These are phyloP conservation scores for Rana temporaria DNA, from an alignment of 2,113 vertebrate species.

Conservation along the genomic window DNA sequence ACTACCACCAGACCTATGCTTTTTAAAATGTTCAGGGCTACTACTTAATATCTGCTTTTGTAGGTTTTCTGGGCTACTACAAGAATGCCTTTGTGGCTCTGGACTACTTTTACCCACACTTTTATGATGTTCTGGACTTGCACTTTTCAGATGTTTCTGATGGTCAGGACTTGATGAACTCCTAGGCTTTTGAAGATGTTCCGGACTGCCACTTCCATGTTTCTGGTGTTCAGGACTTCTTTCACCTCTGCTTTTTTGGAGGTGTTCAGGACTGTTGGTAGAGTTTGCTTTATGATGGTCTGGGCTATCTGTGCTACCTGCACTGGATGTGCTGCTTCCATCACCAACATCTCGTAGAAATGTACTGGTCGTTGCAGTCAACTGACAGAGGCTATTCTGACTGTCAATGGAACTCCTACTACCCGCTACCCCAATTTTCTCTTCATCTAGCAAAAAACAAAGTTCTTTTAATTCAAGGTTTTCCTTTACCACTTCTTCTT, in stretches of 20 bases:
- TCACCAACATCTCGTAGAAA: constrained; percentile 89
- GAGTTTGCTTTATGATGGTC: constrained; percentile 79
- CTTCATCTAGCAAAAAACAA: constrained; percentile 92
- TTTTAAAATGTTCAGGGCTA: constrained; percentile 86
- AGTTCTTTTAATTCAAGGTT: constrained; percentile 94
- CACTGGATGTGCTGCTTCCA: constrained; percentile 93
- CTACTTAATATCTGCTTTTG: constrained; percentile 78
- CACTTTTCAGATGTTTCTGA: constrained; percentile 77
- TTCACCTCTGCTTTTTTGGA: constrained; percentile 78
- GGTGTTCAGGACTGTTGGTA: constrained; percentile 77
- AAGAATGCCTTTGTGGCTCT: constrained; percentile 75
- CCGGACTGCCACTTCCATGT: constrained; percentile 83
- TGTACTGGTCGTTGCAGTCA: constrained; percentile 69
- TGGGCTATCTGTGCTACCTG: constrained; percentile 80
- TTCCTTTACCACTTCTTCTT: constrained; percentile 90
- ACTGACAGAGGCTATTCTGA: constrained; percentile 87
- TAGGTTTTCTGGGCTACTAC: constrained; percentile 77
- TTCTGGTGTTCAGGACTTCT: constrained; percentile 82
- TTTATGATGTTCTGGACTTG: constrained; percentile 85
- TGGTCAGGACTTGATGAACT: constrained; percentile 78
- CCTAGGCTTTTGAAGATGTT: constrained; percentile 80
- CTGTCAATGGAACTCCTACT: constrained; percentile 91
- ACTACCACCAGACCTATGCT: constrained; percentile 79
- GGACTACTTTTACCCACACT: constrained; percentile 73
- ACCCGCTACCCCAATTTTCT: constrained; percentile 77